Percentiles rank a stretch among this genome's conserved stretches.
Conservation (phyloP, 2,113 vertebrate genomes). For the Acanthochromis polyacanthus region DNA sequence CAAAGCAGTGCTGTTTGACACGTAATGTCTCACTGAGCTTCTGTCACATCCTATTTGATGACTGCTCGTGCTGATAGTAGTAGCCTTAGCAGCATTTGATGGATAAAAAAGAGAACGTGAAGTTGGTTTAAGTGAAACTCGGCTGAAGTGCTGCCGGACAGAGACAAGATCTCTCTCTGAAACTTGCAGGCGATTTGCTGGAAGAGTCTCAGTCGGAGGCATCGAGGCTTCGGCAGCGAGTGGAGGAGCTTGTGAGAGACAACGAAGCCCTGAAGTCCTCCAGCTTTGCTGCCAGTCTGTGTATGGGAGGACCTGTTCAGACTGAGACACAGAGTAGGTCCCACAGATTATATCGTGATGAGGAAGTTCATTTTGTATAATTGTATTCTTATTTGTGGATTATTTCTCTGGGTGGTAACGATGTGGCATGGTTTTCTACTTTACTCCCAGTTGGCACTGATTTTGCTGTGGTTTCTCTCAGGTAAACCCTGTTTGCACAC, state of each 20-base stretch:
- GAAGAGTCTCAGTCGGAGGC: slow-evolving; percentile 96
- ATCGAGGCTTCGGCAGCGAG: slow-evolving; percentile 91
- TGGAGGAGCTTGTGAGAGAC: slow-evolving; percentile 94
- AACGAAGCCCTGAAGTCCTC: slow-evolving; percentile 88
- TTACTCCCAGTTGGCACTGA: neutral
- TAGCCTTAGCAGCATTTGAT: neutral
- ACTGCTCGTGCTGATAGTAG: neutral
- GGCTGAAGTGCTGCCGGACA: neutral
- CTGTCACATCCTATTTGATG: slow-evolving; percentile 5
- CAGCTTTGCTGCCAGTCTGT: slow-evolving; percentile 81
- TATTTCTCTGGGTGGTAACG: neutral
- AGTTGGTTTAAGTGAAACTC: neutral
- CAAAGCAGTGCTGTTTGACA: neutral
- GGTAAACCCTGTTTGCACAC: slow-evolving; percentile 74
- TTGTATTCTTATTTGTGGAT: neutral
- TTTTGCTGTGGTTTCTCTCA: slow-evolving; percentile 31
- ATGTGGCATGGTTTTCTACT: neutral
- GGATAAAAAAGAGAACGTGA: neutral
- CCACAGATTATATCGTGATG: neutral
- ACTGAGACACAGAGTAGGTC: slow-evolving; percentile 79
- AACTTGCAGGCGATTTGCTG: slow-evolving; percentile 90
- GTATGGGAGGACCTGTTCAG: slow-evolving; percentile 73
- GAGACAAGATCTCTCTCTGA: slow-evolving; percentile 23
- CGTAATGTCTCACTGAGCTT: neutral
- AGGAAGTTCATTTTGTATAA: neutral